Percentiles rank a stretch among this genome's conserved stretches.
phyloP scores from a whole-genome alignment of 1,140 invertebrate genomes.

The Neodiprion fabricii region DNA sequence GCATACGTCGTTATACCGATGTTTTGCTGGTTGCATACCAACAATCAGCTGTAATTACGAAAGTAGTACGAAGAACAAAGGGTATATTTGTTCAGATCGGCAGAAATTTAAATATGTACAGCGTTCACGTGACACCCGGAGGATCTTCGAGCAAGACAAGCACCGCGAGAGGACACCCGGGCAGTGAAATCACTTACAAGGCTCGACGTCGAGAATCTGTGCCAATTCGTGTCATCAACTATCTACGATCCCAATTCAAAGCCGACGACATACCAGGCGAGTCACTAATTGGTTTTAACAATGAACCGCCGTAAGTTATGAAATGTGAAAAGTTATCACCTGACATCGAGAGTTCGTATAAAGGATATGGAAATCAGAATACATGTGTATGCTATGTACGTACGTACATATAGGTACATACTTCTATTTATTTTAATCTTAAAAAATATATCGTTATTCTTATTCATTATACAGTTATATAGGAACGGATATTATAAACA shows the following conservation, averaged over 20 bases:
- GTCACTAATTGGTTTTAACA: constrained; percentile 7
- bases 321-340: too few relatives aligned
- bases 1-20: too few relatives aligned
- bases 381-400: too few relatives aligned
- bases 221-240: constrained; percentile 43
- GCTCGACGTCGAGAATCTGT: constrained; percentile 43
- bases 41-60: not conserved
- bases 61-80: constrained; percentile 8
- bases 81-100: not conserved
- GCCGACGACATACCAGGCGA: constrained; percentile 38
- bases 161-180: constrained; percentile 29
- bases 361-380: too few relatives aligned
- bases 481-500: too few relatives aligned
- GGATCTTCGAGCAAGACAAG: constrained; percentile 30
- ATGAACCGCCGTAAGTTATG: too few relatives aligned
- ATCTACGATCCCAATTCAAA: constrained; percentile 45
- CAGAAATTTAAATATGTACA: constrained; percentile 41
- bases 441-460: too few relatives aligned
- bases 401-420: too few relatives aligned
- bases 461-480: too few relatives aligned
- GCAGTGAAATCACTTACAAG: constrained; percentile 39
- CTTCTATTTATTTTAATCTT: too few relatives aligned
- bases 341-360: too few relatives aligned
- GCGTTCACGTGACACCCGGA: constrained; percentile 45
- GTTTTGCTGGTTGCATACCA: too few relatives aligned